These are phyloP conservation scores for Macrostomum lignano DNA, from an alignment of 1,140 invertebrate species.

Conservation along the genomic window DNA sequence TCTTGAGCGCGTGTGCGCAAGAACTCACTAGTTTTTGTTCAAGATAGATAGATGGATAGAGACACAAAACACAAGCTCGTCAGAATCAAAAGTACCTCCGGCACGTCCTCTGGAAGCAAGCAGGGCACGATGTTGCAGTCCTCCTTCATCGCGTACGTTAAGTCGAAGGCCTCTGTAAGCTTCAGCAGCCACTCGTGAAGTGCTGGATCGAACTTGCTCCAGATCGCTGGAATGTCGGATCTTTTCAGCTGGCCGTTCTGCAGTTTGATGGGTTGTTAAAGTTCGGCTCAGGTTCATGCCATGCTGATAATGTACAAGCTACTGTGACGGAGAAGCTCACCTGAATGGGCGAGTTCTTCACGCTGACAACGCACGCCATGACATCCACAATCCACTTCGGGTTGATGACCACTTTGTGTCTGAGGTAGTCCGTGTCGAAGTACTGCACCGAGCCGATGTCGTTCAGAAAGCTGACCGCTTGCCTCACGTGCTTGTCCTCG, in stretches of 20 bases:
- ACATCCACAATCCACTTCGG: conserved; percentile 27
- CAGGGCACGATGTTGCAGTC: conserved; percentile 21
- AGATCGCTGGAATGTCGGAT: conserved; percentile 15
- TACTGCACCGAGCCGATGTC: conserved; percentile 23
- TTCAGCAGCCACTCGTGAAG: conserved; percentile 21
- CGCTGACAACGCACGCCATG: conserved; percentile 23
- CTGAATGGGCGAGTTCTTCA: conserved; percentile 16
- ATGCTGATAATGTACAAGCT: conserved; percentile 10
- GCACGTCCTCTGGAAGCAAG: conserved; percentile 14
- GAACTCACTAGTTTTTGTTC: no score
- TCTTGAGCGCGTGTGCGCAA: no score
- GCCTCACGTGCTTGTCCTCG: conserved; percentile 16
- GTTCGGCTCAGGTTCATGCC: conserved; percentile 14
- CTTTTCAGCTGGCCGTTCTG: conserved; percentile 19
- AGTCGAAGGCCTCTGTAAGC: conserved; percentile 24
- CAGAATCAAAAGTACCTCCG: no score
- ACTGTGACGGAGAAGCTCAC: conserved; percentile 7
- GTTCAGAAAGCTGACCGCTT: conserved; percentile 20
- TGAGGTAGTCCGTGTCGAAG: conserved; percentile 19
- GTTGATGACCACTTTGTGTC: conserved; percentile 18
- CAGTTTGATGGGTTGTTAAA: conserved; percentile 13
- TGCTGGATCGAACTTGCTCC: conserved; percentile 13
- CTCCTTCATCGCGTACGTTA: conserved; percentile 19
- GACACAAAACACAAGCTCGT: no score
- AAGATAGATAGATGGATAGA: no score